A percentile compares a stretch with the other conserved stretches of the same genome.
Evolutionary conservation across 2,797 vertebrate species (phyloP).

Genomic region (Sciaenops ocellatus): DNA sequence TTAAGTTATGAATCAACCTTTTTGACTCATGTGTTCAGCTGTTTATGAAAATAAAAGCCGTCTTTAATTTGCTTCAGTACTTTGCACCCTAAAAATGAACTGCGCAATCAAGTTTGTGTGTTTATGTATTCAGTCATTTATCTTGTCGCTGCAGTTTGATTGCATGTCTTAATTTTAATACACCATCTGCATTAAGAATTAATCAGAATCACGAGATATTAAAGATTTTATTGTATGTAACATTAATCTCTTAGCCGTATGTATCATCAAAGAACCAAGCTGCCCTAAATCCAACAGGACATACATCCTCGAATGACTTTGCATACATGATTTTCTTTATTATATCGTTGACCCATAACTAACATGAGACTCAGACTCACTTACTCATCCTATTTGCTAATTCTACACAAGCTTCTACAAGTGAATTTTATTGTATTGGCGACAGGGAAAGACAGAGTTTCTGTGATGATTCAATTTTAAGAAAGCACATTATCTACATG

Average conservation of each 20-base stretch:
- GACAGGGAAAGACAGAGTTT: conserved; percentile 29
- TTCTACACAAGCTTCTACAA: neutral
- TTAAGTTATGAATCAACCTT: conserved; percentile 2
- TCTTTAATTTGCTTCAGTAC: neutral
- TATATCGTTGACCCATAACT: conserved; percentile 55
- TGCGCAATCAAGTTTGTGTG: neutral
- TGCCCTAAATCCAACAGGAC: conserved; percentile 78
- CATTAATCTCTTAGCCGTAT: conserved; percentile 74
- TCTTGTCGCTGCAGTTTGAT: conserved; percentile 16
- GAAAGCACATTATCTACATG: conserved; percentile 39
- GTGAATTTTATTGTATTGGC: neutral
- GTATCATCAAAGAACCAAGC: conserved; percentile 77
- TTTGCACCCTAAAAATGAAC: neutral
- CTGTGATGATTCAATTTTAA: conserved; percentile 27
- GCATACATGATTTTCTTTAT: conserved; percentile 68
- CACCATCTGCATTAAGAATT: conserved; percentile 75
- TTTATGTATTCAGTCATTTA: conserved; percentile 23
- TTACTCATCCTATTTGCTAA: conserved; percentile 1
- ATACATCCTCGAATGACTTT: conserved; percentile 62
- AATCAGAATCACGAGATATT: conserved; percentile 78
- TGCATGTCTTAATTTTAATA: conserved; percentile 53
- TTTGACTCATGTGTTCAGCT: neutral
- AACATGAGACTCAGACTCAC: conserved; percentile 20
- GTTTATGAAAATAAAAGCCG: neutral
- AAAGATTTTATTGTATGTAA: conserved; percentile 75